Evolutionary conservation across 2,113 vertebrate genomes (phyloP), one percentile per base, ranked within the genome.

Genomic region (Trachemys scripta): DNA sequence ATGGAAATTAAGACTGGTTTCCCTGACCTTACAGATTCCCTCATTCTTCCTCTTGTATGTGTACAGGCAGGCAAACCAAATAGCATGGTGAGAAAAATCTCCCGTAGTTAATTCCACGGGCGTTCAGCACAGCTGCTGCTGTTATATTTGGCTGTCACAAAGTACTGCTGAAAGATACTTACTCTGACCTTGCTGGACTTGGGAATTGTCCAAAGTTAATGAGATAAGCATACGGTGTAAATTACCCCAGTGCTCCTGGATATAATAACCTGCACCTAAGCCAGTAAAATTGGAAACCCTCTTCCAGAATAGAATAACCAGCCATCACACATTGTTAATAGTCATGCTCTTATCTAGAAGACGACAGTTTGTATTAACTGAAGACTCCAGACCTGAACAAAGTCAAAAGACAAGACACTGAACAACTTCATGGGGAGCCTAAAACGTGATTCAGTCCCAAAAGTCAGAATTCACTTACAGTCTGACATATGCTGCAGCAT

Each of bases 271-370:
- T 29, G 47, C 72, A 1, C 81, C 49, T 38, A 47, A 79, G 84
- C 82, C 95, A 95, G 88, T 19, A 96, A 92, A 57, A 82, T 12
- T 11, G 86, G 53, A 75, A 83, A 96, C 35, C 86, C 88, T 94
- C 80, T 91, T 82, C 84, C 3, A 3, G 88, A 94, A 91, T 94
- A 91, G 75, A 24, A 94, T 75, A 91, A 75, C 94, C 91, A 95
- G 87, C 72, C 95, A 14, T 13, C 11, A 38, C 45, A 45, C 24
- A 76, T 19, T 16, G 62, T 42, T 53, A 49, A 96, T 45, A 47
- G 25, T 57, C 82, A 86, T 82, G 80, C 59, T 8, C 81, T 31
- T 0, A 56, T 80, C 56, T 1, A 69, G 0, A 90, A 76, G 91
- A 75, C 24, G 38, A 69, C 35, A 69, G 65, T 16, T 35, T 17